A percentile compares a stretch with the other conserved stretches of the same genome.
Evolutionary conservation across 2,797 vertebrate genomes (phyloP).

Genomic region (Spea hammondii): DNA sequence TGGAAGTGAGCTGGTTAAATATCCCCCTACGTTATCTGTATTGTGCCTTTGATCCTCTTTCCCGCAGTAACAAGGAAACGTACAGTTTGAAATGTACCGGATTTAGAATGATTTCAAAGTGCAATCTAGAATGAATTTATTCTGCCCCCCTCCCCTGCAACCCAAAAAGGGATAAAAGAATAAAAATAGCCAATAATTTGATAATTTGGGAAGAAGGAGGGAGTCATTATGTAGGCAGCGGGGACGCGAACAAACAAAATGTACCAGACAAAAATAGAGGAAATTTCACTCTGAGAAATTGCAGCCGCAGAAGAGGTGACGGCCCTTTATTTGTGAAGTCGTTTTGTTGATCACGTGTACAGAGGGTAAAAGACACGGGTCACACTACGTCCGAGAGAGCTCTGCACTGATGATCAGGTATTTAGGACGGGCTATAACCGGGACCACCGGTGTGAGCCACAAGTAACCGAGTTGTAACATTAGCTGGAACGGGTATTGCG

Average conservation of each 20-base stretch:
- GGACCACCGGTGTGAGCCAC: too few species aligned
- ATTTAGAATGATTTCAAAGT: not conserved
- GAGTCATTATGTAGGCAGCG: slow-evolving; percentile 14
- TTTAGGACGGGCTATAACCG: too few species aligned
- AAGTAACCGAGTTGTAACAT: too few species aligned
- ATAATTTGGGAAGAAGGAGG: slow-evolving; percentile 7
- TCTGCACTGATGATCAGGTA: too few species aligned
- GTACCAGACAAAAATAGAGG: slow-evolving; percentile 17
- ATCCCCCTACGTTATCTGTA: too few species aligned
- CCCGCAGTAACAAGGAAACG: not conserved
- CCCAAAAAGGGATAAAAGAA: slow-evolving; percentile 2
- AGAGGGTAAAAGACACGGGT: too few species aligned
- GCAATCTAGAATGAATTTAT: too few species aligned
- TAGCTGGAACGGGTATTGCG: too few species aligned
- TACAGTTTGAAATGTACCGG: slow-evolving; percentile 4
- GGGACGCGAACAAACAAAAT: slow-evolving; percentile 5
- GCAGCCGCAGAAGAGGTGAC: not conserved
- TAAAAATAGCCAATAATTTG: slow-evolving; percentile 10
- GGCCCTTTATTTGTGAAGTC: not conserved
- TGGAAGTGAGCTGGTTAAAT: too few species aligned
- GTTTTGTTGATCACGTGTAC: not conserved
- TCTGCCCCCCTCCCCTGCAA: too few species aligned
- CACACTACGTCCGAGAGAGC: too few species aligned
- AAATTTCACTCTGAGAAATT: not conserved
- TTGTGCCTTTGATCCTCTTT: not conserved